phyloP scores from a whole-genome alignment of 2,113 vertebrate genomes.

The Cheilinus undulatus region DNA sequence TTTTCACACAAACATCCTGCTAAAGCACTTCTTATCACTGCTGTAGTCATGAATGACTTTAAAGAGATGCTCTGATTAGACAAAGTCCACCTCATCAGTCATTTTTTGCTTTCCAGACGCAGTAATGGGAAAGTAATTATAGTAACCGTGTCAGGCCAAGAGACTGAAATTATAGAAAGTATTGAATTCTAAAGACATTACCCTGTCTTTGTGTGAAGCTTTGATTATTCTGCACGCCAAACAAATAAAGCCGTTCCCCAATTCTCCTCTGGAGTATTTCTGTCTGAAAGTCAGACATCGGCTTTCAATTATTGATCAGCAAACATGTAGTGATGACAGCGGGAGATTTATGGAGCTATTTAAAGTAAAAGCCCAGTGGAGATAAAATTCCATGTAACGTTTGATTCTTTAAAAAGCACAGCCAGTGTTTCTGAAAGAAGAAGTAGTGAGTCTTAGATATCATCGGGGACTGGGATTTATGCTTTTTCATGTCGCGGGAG shows the following conservation, averaged over 20 bases:
- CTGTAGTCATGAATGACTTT: slow-evolving; percentile 7
- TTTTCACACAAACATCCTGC: slow-evolving; percentile 8
- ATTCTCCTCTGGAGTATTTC: background rate
- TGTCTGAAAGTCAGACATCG: background rate
- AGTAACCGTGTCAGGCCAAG: slow-evolving; percentile 12
- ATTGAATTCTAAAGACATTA: background rate
- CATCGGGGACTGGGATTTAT: background rate
- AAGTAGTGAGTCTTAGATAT: slow-evolving; percentile 4
- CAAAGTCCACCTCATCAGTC: slow-evolving; percentile 14
- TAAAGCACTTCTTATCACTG: background rate
- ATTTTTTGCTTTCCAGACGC: slow-evolving; percentile 15
- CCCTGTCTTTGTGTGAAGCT: background rate
- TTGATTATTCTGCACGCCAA: background rate
- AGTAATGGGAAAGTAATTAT: slow-evolving; percentile 13
- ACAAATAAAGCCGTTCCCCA: background rate
- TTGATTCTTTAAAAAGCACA: background rate
- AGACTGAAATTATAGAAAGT: background rate
- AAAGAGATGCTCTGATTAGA: slow-evolving; percentile 13
- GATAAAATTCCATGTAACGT: background rate
- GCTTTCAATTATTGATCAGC: slow-evolving; percentile 20
- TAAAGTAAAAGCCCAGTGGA: background rate
- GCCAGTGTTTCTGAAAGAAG: background rate
- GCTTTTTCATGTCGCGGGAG: background rate
- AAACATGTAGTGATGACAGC: background rate
- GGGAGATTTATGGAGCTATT: slow-evolving; percentile 1